These are phyloP conservation scores for Linyphia triangularis DNA, from an alignment of 2,888 invertebrate genomes.

Conservation along the genomic window DNA sequence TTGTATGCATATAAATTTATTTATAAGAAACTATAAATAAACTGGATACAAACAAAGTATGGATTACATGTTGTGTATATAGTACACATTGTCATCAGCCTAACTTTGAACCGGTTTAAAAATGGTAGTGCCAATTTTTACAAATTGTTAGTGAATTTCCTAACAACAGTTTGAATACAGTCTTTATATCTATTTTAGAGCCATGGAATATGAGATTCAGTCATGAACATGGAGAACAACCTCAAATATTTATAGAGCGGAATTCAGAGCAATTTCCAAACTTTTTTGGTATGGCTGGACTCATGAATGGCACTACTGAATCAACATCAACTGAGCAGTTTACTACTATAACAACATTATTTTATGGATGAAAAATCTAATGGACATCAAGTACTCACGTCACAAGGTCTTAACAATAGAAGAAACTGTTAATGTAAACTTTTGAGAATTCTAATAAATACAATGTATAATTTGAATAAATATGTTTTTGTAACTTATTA, in stretches of 20 bases:
- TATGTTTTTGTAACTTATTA: too few species aligned
- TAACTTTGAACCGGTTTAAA: too few species aligned
- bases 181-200: conserved; percentile 8
- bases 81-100: too few species aligned
- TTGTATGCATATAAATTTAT: too few species aligned
- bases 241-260: conserved; percentile 9
- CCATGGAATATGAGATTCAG: conserved; percentile 38
- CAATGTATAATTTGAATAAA: too few species aligned
- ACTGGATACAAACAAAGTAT: too few species aligned
- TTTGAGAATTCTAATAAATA: neutral
- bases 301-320: conserved; percentile 36
- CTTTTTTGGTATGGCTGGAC: neutral
- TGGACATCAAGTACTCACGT: neutral
- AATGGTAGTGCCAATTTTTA: too few species aligned
- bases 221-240: conserved; percentile 1
- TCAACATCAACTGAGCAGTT: conserved; percentile 63
- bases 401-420: too few species aligned
- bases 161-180: too few species aligned
- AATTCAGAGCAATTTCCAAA: neutral
- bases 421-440: neutral
- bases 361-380: conserved; percentile 42
- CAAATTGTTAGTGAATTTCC: too few species aligned
- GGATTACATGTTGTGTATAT: too few species aligned
- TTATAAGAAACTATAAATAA: too few species aligned
- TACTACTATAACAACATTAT: conserved; percentile 63